These are phyloP conservation scores for Aphelinus certus DNA, from an alignment of 1,140 invertebrate species.

Conservation along the genomic window DNA sequence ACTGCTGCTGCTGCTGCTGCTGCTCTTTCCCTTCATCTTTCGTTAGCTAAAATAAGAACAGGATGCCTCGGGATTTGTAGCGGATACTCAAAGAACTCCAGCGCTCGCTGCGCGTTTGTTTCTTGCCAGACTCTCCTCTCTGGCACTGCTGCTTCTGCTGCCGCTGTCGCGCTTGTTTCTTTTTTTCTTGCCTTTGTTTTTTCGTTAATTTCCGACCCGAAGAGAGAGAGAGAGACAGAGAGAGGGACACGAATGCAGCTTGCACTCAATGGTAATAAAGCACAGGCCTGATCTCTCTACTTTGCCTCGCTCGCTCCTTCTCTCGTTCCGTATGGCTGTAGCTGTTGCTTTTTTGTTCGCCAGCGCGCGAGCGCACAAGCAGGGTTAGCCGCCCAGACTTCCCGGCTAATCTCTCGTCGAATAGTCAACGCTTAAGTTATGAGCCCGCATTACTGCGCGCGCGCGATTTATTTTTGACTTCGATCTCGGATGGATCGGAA, in stretches of 20 bases:
- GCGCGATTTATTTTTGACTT: constrained; percentile 36
- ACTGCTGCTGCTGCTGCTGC: not conserved
- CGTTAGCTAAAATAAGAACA: constrained; percentile 36
- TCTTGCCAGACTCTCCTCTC: not conserved
- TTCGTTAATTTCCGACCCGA: constrained; percentile 30
- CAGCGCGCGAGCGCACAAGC: not conserved
- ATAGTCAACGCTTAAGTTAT: constrained; percentile 20
- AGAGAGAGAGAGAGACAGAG: not conserved
- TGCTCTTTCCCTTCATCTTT: constrained; percentile 3
- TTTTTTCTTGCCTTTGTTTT: constrained; percentile 15
- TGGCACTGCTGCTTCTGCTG: not conserved
- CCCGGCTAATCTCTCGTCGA: constrained; percentile 38
- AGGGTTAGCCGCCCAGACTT: not conserved
- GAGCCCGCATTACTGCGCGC: constrained; percentile 1
- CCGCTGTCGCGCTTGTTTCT: not conserved
- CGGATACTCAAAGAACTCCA: constrained; percentile 32
- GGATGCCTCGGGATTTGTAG: constrained; percentile 31
- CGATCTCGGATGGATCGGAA: constrained; percentile 20
- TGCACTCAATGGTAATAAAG: constrained; percentile 22
- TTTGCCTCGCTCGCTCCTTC: constrained; percentile 2
- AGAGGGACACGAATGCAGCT: constrained; percentile 18
- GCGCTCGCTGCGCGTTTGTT: constrained; percentile 18
- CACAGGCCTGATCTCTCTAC: not conserved
- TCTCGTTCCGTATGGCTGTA: not conserved
- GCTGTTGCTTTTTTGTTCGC: no score